Evolutionary conservation across 37 sponge, comb jelly and placozoan species (phyloP).

Genomic region (Sycon ciliatum): DNA sequence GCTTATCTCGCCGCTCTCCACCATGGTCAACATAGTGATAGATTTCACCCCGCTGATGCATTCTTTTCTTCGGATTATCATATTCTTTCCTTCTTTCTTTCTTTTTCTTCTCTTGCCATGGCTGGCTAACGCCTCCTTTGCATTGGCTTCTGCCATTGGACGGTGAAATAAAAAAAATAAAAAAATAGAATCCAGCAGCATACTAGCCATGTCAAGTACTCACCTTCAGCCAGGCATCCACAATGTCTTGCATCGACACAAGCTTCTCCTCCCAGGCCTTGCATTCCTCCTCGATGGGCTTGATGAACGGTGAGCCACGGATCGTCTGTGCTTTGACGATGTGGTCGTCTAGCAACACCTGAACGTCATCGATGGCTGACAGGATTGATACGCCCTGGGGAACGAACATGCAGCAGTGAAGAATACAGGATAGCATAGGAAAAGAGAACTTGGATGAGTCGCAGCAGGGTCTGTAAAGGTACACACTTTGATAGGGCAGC

Average conservation of each 20-base stretch:
- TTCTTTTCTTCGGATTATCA: too few species aligned
- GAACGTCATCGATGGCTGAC: slow-evolving; percentile 88
- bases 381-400: slow-evolving; percentile 71
- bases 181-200: neutral
- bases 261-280: slow-evolving; percentile 91
- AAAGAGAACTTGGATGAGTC: too few species aligned
- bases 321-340: slow-evolving; percentile 95
- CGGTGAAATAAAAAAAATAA: neutral
- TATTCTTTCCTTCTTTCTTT: too few species aligned
- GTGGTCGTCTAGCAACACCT: slow-evolving; percentile 90
- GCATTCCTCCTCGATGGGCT: slow-evolving; percentile 88
- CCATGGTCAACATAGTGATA: too few species aligned
- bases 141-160: neutral
- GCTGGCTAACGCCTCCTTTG: too few species aligned
- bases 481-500: too few species aligned
- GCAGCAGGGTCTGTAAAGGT: too few species aligned
- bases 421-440: too few species aligned
- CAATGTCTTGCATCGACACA: slow-evolving; percentile 76
- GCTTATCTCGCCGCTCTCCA: too few species aligned
- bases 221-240: slow-evolving; percentile 93
- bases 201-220: neutral
- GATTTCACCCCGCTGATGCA: too few species aligned
- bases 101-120: too few species aligned
- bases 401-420: neutral
- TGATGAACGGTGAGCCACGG: slow-evolving; percentile 95